Evolutionary conservation across 1,140 invertebrate genomes (phyloP).

Genomic region (Agraylea sexmaculata): DNA sequence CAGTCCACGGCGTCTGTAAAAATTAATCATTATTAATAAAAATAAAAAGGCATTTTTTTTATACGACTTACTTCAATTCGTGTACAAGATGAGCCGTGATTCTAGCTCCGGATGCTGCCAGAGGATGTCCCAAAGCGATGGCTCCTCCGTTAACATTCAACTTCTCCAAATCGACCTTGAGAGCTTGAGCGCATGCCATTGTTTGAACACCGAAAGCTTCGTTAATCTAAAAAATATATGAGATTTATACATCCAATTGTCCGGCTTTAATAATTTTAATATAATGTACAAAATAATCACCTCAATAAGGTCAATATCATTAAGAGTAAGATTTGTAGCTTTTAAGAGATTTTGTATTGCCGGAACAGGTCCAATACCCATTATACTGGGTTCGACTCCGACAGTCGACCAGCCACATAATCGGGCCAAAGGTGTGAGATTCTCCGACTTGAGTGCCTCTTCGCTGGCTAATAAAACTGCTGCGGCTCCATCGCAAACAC

Average conservation of each 20-base stretch:
- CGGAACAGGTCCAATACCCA: constrained; percentile 86
- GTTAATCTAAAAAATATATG: constrained; percentile 62
- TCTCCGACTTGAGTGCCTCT: constrained; percentile 70
- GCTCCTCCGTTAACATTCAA: constrained; percentile 96
- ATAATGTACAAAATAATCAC: constrained; percentile 38
- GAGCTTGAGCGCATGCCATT: constrained; percentile 72
- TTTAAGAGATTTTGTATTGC: constrained; percentile 77
- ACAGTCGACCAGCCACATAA: constrained; percentile 64
- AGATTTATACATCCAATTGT: not conserved
- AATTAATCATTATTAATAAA: constrained; percentile 1
- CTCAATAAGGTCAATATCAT: constrained; percentile 89
- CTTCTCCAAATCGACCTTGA: constrained; percentile 76
- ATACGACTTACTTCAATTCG: constrained; percentile 66
- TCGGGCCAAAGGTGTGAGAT: constrained; percentile 66
- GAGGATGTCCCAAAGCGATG: constrained; percentile 94
- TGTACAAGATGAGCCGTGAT: constrained; percentile 89
- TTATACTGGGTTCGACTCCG: constrained; percentile 76
- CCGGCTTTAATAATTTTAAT: constrained; percentile 1
- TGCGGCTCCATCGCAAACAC: constrained; percentile 92
- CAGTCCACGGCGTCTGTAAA: constrained; percentile 65
- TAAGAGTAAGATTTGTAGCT: constrained; percentile 57
- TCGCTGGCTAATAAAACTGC: constrained; percentile 85
- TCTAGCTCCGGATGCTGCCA: constrained; percentile 85
- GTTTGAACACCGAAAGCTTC: constrained; percentile 94
- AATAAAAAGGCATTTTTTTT: not conserved